Conservation (phyloP, 1,140 invertebrate species). For the Mizuhopecten yessoensis region DNA sequence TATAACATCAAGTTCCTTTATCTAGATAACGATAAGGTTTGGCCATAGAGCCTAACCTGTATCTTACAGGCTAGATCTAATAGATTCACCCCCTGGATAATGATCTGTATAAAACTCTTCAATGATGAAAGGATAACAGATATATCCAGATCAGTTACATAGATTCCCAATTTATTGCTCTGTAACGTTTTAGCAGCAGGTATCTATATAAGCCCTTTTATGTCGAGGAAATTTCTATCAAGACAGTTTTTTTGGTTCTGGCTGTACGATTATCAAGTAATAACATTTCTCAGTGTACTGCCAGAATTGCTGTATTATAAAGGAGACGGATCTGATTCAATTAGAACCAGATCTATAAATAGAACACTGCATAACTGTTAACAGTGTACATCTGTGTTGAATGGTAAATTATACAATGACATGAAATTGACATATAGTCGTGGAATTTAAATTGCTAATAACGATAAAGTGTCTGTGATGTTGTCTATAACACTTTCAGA, state of each 20-base stretch:
- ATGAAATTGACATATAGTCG: background rate
- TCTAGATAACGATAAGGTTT: too few species aligned
- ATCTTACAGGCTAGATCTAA: too few species aligned
- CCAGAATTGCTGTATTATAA: conserved; percentile 17
- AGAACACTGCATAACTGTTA: background rate
- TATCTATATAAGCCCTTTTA: background rate
- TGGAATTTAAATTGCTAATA: conserved; percentile 19
- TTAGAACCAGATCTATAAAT: background rate
- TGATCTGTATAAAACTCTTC: too few species aligned
- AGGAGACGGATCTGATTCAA: background rate
- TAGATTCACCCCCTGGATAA: too few species aligned
- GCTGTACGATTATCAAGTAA: background rate
- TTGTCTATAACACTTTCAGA: background rate
- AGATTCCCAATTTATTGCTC: too few species aligned
- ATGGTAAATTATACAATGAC: background rate
- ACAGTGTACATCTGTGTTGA: background rate
- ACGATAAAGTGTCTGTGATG: background rate
- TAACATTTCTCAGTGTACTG: background rate
- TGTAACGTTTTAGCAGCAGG: background rate
- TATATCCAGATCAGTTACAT: too few species aligned
- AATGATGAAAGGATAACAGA: too few species aligned
- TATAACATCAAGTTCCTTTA: too few species aligned
- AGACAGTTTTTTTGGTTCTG: background rate
- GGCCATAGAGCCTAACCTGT: too few species aligned
- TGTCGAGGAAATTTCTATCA: background rate